phyloP scores from a whole-genome alignment of 2,113 vertebrate species.

The Cardinalis cardinalis region DNA sequence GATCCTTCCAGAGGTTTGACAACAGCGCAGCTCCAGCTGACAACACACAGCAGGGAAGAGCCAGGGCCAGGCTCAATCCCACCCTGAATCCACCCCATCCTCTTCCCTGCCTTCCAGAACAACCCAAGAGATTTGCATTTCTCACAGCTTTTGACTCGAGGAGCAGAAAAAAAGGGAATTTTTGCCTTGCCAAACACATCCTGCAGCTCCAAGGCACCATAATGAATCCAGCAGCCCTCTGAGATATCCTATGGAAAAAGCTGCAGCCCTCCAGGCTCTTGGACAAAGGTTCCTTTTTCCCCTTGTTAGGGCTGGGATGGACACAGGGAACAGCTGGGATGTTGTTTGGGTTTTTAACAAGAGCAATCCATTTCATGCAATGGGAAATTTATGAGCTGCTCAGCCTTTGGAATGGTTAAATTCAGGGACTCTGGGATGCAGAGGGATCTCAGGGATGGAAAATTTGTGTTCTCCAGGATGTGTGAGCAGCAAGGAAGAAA shows the following conservation, averaged over 20 bases:
- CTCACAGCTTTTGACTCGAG: neutral
- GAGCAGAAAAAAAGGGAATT: neutral
- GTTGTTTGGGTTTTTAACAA: neutral
- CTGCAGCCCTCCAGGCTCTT: neutral
- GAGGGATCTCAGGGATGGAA: neutral
- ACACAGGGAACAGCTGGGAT: neutral
- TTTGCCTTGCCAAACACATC: neutral
- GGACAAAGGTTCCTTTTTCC: neutral
- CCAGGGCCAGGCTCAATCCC: neutral
- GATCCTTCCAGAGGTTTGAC: neutral
- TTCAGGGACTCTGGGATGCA: neutral
- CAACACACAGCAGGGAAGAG: neutral
- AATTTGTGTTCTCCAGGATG: neutral
- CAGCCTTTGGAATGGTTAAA: neutral
- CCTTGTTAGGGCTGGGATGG: neutral
- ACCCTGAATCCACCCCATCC: neutral
- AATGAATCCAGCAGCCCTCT: constrained; percentile 17
- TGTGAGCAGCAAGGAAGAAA: neutral
- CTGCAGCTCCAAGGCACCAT: neutral
- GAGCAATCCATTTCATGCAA: neutral
- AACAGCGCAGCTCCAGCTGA: neutral
- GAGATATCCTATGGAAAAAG: neutral
- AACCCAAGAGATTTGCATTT: neutral
- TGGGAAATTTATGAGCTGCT: constrained; percentile 1
- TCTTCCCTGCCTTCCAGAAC: neutral